These are phyloP conservation scores for Cyphotilapia sp. DNA, from an alignment of 2,113 vertebrate genomes.

Conservation along the genomic window DNA sequence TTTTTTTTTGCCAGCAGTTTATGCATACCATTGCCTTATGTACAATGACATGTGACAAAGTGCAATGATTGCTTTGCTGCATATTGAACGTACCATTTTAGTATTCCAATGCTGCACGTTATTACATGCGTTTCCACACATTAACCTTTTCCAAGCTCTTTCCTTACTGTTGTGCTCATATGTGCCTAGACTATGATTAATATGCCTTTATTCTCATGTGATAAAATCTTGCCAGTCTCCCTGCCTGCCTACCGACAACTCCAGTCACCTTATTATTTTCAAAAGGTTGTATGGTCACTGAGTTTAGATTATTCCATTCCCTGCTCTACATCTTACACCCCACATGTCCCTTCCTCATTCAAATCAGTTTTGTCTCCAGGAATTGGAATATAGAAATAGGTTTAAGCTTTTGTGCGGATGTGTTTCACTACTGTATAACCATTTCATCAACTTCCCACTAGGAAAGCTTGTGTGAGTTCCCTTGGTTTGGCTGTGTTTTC, in stretches of 20 bases:
- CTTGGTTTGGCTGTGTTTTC: slow-evolving; percentile 3
- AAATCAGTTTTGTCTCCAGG: slow-evolving; percentile 42
- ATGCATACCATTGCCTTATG: background rate
- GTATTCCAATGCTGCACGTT: slow-evolving; percentile 34
- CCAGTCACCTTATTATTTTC: slow-evolving; percentile 56
- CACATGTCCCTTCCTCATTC: slow-evolving; percentile 40
- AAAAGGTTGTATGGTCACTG: slow-evolving; percentile 58
- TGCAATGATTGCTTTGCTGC: slow-evolving; percentile 36
- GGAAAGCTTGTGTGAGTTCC: slow-evolving; percentile 2
- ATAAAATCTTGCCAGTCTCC: slow-evolving; percentile 63
- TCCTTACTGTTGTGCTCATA: slow-evolving; percentile 22
- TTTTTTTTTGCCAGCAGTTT: background rate
- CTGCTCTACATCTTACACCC: slow-evolving; percentile 11
- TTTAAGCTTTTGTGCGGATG: slow-evolving; percentile 19
- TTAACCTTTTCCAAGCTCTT: slow-evolving; percentile 56
- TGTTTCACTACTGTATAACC: slow-evolving; percentile 31
- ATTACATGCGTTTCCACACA: slow-evolving; percentile 50
- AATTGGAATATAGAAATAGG: slow-evolving; percentile 66
- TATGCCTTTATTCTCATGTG: slow-evolving; percentile 50
- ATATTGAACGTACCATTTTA: slow-evolving; percentile 37
- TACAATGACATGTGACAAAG: slow-evolving; percentile 43
- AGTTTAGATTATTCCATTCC: slow-evolving; percentile 59
- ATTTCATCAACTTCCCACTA: slow-evolving; percentile 40
- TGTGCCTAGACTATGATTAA: slow-evolving; percentile 49
- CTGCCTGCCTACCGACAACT: slow-evolving; percentile 31